These are phyloP conservation scores for Pseudochirops cupreus DNA, from an alignment of 2,797 vertebrate genomes.

Conservation along the genomic window DNA sequence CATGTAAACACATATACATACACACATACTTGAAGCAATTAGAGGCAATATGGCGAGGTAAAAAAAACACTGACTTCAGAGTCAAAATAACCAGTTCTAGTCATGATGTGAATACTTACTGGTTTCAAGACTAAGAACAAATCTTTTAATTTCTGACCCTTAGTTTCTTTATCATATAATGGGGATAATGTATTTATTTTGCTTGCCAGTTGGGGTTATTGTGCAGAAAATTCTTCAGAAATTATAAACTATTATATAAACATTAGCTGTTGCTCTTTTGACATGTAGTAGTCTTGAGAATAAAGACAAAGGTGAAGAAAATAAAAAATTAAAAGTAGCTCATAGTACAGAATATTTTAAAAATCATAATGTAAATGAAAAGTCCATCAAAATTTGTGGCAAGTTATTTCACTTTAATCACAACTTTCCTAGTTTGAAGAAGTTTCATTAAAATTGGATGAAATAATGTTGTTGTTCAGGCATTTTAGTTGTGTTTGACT, in stretches of 20 bases:
- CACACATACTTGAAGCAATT: not conserved
- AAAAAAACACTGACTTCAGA: not conserved
- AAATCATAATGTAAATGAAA: slow-evolving; percentile 12
- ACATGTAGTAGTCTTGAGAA: not conserved
- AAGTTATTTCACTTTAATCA: slow-evolving; percentile 16
- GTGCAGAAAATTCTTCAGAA: not conserved
- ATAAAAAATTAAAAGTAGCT: not conserved
- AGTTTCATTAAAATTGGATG: slow-evolving; percentile 1
- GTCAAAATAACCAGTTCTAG: not conserved
- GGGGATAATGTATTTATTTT: not conserved
- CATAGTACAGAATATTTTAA: slow-evolving; percentile 9
- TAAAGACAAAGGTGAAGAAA: slow-evolving; percentile 1
- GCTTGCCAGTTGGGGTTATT: not conserved
- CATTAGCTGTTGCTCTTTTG: not conserved
- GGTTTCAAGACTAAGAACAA: not conserved
- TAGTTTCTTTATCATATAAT: not conserved
- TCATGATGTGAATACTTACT: not conserved
- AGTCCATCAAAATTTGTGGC: not conserved
- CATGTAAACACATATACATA: not conserved
- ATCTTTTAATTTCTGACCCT: not conserved
- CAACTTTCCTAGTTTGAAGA: slow-evolving; percentile 18
- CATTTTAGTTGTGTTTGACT: not conserved
- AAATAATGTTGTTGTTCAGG: slow-evolving; percentile 44
- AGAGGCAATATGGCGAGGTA: not conserved
- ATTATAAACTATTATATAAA: not conserved